Evolutionary conservation across 2,888 invertebrate species (phyloP).

Genomic region (Aphidoletes aphidimyza): DNA sequence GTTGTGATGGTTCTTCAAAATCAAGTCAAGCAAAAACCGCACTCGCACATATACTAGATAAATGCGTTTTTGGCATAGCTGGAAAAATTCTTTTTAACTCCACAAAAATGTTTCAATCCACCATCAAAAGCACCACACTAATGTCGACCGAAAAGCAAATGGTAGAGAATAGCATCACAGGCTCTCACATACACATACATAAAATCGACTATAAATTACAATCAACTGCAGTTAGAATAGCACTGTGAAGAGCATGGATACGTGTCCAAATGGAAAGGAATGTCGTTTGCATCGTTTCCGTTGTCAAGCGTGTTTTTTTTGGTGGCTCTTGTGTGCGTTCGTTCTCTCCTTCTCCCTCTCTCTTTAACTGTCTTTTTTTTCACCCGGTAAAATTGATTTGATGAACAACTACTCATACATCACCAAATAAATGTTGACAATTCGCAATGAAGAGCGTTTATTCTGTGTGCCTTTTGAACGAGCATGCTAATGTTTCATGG

Average conservation of each 20-base stretch:
- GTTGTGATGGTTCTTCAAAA: slow-evolving; percentile 6
- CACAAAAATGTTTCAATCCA: slow-evolving; percentile 36
- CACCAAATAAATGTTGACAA: slow-evolving; percentile 53
- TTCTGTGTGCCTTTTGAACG: not conserved
- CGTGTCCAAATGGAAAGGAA: slow-evolving; percentile 34
- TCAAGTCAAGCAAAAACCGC: slow-evolving; percentile 30
- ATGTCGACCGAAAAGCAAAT: not conserved
- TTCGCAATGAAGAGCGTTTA: slow-evolving; percentile 23
- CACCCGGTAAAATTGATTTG: slow-evolving; percentile 26
- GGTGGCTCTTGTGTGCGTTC: not conserved
- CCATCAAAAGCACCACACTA: not conserved
- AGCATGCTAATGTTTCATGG: slow-evolving; percentile 26
- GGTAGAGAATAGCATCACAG: not conserved
- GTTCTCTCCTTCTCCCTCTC: not conserved
- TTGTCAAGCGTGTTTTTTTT: too few relatives aligned
- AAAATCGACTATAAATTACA: slow-evolving; percentile 40
- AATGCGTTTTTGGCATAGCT: slow-evolving; percentile 30
- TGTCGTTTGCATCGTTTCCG: slow-evolving; percentile 22
- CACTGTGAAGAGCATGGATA: not conserved
- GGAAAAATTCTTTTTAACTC: slow-evolving; percentile 12
- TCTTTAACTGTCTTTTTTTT: too few relatives aligned
- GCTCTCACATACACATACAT: not conserved
- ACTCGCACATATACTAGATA: slow-evolving; percentile 10
- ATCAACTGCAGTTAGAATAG: slow-evolving; percentile 18
- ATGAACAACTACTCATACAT: slow-evolving; percentile 47